Conservation (phyloP, 1,140 invertebrate species). For the Lerema accius region DNA sequence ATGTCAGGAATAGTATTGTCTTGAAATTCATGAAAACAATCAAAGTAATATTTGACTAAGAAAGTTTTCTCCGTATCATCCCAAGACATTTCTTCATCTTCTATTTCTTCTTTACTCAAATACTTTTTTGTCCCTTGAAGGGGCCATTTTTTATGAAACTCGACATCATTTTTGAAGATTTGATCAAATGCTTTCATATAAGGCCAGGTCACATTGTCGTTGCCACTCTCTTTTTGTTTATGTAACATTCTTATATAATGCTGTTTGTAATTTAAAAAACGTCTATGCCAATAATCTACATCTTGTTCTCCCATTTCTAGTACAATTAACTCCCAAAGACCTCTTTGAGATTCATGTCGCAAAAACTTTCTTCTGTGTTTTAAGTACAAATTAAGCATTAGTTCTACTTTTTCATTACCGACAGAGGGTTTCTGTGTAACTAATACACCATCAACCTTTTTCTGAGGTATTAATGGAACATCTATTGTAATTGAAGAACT, state of each 20-base stretch:
- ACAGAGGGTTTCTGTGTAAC: slow-evolving; percentile 37
- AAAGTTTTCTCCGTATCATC: slow-evolving; percentile 59
- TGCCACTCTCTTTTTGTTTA: slow-evolving; percentile 52
- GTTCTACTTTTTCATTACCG: slow-evolving; percentile 57
- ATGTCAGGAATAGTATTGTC: slow-evolving; percentile 65
- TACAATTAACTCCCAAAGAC: slow-evolving; percentile 68
- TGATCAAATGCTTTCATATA: slow-evolving; percentile 70
- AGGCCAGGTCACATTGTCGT: slow-evolving; percentile 59
- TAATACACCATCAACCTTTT: slow-evolving; percentile 45
- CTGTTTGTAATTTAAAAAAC: slow-evolving; percentile 72
- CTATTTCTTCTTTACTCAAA: background rate
- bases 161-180: slow-evolving; percentile 65
- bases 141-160: slow-evolving; percentile 60
- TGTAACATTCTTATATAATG: slow-evolving; percentile 66
- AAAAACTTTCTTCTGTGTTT: slow-evolving; percentile 58
- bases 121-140: slow-evolving; percentile 1
- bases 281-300: slow-evolving; percentile 71
- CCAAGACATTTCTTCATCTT: slow-evolving; percentile 45
- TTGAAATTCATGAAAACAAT: slow-evolving; percentile 71
- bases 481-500: slow-evolving; percentile 27
- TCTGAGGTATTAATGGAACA: slow-evolving; percentile 32
- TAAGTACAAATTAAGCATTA: slow-evolving; percentile 67
- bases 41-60: slow-evolving; percentile 69
- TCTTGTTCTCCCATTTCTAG: slow-evolving; percentile 62
- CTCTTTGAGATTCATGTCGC: slow-evolving; percentile 53